Evolutionary conservation across 1,140 invertebrate species (phyloP).

Genomic region (Coenobita brevimanus): DNA sequence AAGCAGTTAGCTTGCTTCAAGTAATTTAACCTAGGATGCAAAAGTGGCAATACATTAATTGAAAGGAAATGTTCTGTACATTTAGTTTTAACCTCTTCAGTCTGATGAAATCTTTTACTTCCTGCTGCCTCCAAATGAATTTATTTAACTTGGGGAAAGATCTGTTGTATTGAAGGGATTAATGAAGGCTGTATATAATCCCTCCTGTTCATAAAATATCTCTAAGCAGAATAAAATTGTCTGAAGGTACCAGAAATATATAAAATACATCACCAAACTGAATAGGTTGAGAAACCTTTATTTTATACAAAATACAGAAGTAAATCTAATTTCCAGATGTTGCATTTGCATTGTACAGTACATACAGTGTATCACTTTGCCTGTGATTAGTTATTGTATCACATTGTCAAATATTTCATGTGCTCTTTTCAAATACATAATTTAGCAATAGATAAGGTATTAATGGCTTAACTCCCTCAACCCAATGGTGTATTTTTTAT

Average conservation of each 20-base stretch:
- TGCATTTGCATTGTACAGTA: slow-evolving; percentile 45
- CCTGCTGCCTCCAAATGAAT: too few relatives aligned
- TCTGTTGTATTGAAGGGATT: too few relatives aligned
- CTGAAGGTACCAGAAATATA: too few relatives aligned
- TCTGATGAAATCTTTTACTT: too few relatives aligned
- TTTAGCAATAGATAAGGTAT: slow-evolving; percentile 57
- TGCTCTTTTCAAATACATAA: slow-evolving; percentile 60
- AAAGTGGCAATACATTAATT: slow-evolving; percentile 17
- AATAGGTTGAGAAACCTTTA: slow-evolving; percentile 14
- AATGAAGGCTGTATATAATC: too few relatives aligned
- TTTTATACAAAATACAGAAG: slow-evolving; percentile 19
- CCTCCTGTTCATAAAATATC: too few relatives aligned
- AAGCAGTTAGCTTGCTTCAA: slow-evolving; percentile 56
- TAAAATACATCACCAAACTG: too few relatives aligned
- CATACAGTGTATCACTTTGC: slow-evolving; percentile 56
- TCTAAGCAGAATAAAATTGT: too few relatives aligned
- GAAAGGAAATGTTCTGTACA: not conserved
- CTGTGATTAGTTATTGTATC: slow-evolving; percentile 62
- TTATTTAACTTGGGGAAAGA: too few relatives aligned
- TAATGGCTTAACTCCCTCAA: too few relatives aligned
- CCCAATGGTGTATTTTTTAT: too few relatives aligned
- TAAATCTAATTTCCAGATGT: not conserved
- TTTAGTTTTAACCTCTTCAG: too few relatives aligned
- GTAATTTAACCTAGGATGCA: slow-evolving; percentile 31
- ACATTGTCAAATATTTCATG: slow-evolving; percentile 58